phyloP scores from a whole-genome alignment of 2,888 invertebrate genomes.

The Eutolmus rufibarbis region DNA sequence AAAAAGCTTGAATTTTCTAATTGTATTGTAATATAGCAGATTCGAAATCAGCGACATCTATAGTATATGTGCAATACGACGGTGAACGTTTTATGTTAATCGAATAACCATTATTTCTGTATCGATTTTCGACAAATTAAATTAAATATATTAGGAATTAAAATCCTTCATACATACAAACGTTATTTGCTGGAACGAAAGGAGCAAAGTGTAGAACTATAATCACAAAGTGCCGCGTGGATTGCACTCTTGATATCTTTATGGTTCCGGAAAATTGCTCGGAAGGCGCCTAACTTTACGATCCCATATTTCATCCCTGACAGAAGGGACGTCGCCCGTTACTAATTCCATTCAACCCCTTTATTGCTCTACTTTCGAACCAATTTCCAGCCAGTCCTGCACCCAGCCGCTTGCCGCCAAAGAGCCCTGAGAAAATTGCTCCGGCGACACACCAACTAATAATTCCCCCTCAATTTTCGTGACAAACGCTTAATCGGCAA shows the following conservation, averaged over 20 bases:
- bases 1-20: too few species aligned
- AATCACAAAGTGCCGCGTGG: background rate
- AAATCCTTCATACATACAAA: too few species aligned
- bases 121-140: too few species aligned
- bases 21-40: too few species aligned
- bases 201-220: background rate
- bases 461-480: constrained; percentile 19
- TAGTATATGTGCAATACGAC: too few species aligned
- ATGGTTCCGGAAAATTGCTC: background rate
- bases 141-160: too few species aligned
- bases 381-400: background rate
- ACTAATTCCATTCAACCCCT: background rate
- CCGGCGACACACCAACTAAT: background rate
- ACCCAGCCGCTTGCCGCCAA: background rate
- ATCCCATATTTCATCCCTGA: background rate
- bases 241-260: background rate
- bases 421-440: background rate
- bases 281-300: background rate
- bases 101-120: too few species aligned
- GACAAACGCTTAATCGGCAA: background rate
- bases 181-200: too few species aligned
- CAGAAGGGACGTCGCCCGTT: background rate
- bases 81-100: too few species aligned
- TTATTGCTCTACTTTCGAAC: background rate
- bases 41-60: too few species aligned